phyloP scores from a whole-genome alignment of 1,140 invertebrate genomes.

The Caenorhabditis inopinata region DNA sequence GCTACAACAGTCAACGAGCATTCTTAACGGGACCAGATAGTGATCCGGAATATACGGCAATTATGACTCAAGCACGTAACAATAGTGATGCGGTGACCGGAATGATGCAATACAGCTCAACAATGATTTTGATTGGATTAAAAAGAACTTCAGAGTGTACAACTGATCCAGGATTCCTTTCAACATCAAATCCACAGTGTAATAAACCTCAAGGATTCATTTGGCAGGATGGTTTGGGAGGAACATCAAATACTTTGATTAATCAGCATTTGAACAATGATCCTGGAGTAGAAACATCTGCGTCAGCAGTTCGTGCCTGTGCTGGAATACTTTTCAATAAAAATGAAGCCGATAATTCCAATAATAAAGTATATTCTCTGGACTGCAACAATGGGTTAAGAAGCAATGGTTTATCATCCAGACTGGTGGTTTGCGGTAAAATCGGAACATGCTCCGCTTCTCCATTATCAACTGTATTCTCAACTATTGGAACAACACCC shows the following conservation, averaged over 20 bases:
- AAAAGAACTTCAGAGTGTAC: background rate
- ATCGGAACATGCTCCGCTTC: background rate
- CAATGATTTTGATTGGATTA: constrained; percentile 11
- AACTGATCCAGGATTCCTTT: no score
- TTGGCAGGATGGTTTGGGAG: background rate
- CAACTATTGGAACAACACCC: background rate
- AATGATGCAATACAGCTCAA: background rate
- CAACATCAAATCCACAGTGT: background rate
- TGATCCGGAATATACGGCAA: background rate
- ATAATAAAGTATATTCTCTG: background rate
- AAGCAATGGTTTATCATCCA: background rate
- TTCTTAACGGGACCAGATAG: background rate
- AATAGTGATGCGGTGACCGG: background rate
- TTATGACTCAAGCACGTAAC: background rate
- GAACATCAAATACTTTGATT: background rate
- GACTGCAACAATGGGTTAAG: background rate
- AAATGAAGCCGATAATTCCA: background rate
- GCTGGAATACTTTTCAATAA: background rate
- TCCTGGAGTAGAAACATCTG: background rate
- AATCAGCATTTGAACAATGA: background rate
- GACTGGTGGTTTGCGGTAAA: background rate
- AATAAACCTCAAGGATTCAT: background rate
- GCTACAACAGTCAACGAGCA: background rate
- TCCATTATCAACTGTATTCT: background rate
- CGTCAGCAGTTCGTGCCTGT: background rate